phyloP scores from a whole-genome alignment of 92 coral and sea anemone species.

The Porites lobata region DNA sequence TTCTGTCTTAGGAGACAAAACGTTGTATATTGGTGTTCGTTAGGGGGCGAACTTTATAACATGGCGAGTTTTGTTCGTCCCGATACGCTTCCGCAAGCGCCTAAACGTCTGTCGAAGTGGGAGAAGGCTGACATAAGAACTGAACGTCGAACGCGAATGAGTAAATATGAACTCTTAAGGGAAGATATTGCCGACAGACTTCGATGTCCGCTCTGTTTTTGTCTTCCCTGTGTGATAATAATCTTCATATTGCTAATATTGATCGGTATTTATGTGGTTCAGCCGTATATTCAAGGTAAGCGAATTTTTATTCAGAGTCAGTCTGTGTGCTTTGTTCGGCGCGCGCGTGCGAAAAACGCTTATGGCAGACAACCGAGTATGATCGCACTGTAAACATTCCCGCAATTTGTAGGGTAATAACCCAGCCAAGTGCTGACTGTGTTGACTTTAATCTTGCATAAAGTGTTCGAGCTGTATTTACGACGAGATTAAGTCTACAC shows the following conservation, averaged over 20 bases:
- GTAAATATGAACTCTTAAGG: conserved; percentile 81
- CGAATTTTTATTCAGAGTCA: not conserved
- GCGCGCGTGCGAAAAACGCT: not conserved
- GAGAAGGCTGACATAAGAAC: conserved; percentile 78
- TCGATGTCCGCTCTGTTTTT: conserved; percentile 92
- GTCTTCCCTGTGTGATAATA: conserved; percentile 87
- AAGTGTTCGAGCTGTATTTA: not conserved
- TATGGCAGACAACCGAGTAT: not conserved
- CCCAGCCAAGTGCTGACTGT: conserved; percentile 12
- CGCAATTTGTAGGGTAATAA: conserved; percentile 48
- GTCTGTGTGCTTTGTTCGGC: not conserved
- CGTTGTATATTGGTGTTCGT: too few relatives aligned
- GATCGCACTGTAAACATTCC: conserved; percentile 41
- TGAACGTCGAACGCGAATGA: conserved; percentile 74
- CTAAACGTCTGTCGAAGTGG: conserved; percentile 80
- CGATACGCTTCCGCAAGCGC: conserved; percentile 3
- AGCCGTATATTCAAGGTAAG: conserved; percentile 88
- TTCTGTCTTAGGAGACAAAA: not conserved
- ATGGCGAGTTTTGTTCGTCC: conserved; percentile 71
- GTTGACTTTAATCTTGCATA: conserved; percentile 6
- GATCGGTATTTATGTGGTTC: conserved; percentile 84
- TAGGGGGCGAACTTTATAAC: not conserved
- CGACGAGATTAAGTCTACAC: not conserved
- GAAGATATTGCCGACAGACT: conserved; percentile 86
- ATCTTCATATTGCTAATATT: conserved; percentile 81